phyloP scores from a whole-genome alignment of 2,888 invertebrate genomes.

The Camptogramma bilineatum region DNA sequence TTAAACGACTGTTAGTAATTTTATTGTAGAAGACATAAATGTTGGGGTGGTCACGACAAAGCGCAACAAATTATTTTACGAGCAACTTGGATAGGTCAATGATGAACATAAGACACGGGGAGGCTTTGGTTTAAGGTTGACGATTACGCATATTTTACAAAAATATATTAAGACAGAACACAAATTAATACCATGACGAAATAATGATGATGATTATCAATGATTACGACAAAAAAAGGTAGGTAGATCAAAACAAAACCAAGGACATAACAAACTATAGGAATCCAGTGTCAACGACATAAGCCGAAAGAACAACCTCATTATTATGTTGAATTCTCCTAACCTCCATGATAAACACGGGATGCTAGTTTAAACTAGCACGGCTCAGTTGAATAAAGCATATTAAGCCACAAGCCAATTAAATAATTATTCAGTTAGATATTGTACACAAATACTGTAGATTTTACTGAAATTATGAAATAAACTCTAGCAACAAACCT shows the following conservation, averaged over 20 bases:
- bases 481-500: conserved; percentile 1
- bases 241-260: conserved; percentile 14
- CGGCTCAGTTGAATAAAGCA: not conserved
- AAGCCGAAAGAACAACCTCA: not conserved
- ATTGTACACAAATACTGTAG: conserved; percentile 33
- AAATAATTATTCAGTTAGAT: conserved; percentile 35
- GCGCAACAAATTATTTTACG: conserved; percentile 17
- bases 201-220: not conserved
- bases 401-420: conserved; percentile 2
- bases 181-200: not conserved
- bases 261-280: conserved; percentile 17
- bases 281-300: conserved; percentile 20
- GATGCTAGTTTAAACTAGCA: not conserved
- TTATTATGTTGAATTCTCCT: not conserved
- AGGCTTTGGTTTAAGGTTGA: not conserved
- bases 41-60: conserved; percentile 10
- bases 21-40: not conserved
- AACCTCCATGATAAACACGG: not conserved
- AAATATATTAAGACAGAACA: not conserved
- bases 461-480: conserved; percentile 21
- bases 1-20: not conserved
- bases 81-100: conserved; percentile 20
- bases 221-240: conserved; percentile 4
- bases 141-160: not conserved
- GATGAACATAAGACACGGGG: conserved; percentile 11